These are phyloP conservation scores for Crambe crambe DNA, from an alignment of 37 sponge, comb jelly and placozoan species.

Conservation along the genomic window DNA sequence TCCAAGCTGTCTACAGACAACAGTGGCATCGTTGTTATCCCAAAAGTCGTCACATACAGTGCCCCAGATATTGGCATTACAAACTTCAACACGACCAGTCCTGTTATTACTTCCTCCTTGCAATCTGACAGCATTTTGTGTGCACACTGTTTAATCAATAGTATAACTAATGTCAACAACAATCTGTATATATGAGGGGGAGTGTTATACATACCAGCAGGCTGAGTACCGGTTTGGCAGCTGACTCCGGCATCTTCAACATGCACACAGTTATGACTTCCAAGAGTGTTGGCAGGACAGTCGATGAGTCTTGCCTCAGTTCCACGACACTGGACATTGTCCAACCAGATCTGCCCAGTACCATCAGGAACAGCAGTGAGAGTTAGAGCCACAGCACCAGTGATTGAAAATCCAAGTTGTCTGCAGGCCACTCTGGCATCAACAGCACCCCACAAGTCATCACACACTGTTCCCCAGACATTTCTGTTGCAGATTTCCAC, in stretches of 20 bases:
- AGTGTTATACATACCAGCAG: not conserved
- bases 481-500: conserved; percentile 11
- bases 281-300: conserved; percentile 6
- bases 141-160: not conserved
- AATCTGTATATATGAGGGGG: too few relatives aligned
- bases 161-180: too few relatives aligned
- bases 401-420: not conserved
- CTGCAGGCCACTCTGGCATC: conserved; percentile 4
- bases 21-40: not conserved
- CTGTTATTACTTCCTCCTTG: not conserved
- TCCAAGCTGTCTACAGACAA: conserved; percentile 1
- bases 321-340: conserved; percentile 6
- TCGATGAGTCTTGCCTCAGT: conserved; percentile 9
- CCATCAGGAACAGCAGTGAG: conserved; percentile 2
- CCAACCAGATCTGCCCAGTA: conserved; percentile 8
- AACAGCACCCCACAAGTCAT: not conserved
- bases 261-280: conserved; percentile 1
- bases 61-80: conserved; percentile 1
- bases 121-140: not conserved
- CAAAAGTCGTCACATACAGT: conserved; percentile 10
- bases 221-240: not conserved
- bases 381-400: not conserved
- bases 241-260: conserved; percentile 1
- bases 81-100: conserved; percentile 3
- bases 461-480: conserved; percentile 21